Evolutionary conservation across 1,140 invertebrate genomes (phyloP).

Genomic region (Heliothis subflexa): DNA sequence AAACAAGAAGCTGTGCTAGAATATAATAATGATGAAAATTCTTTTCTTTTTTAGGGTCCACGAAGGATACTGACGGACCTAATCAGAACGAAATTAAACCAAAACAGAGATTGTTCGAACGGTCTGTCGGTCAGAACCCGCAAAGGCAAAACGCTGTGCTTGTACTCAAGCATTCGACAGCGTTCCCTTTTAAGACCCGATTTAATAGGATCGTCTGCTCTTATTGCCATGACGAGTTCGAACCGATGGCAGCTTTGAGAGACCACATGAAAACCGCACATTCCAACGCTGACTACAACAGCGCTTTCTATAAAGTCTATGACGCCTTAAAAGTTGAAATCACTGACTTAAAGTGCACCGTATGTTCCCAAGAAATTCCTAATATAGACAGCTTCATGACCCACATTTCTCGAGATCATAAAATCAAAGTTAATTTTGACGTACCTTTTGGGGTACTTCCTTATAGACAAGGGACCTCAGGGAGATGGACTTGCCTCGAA

Average conservation of each 20-base stretch:
- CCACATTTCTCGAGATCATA: constrained; percentile 73
- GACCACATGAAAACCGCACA: constrained; percentile 73
- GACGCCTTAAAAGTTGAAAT: constrained; percentile 80
- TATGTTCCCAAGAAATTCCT: constrained; percentile 65
- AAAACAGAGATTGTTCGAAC: constrained; percentile 82
- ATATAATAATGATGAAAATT: constrained; percentile 76
- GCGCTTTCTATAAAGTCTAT: constrained; percentile 78
- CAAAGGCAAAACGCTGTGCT: constrained; percentile 79
- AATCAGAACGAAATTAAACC: constrained; percentile 76
- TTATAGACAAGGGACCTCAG: constrained; percentile 69
- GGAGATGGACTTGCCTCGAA: constrained; percentile 75
- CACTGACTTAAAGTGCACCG: constrained; percentile 74
- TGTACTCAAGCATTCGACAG: constrained; percentile 76
- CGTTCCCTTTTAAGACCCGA: constrained; percentile 79
- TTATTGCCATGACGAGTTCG: constrained; percentile 79
- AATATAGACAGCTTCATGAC: constrained; percentile 72
- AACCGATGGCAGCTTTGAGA: constrained; percentile 72
- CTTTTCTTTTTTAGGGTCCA: constrained; percentile 84
- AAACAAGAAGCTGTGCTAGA: constrained; percentile 55
- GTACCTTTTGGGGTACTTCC: constrained; percentile 77
- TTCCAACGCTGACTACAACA: constrained; percentile 72
- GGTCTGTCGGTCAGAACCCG: constrained; percentile 79
- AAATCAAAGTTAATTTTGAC: constrained; percentile 72
- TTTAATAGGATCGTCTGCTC: constrained; percentile 81
- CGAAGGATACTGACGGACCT: constrained; percentile 72